phyloP scores from a whole-genome alignment of 2,888 invertebrate genomes.

The Lasioglossum lativentre region DNA sequence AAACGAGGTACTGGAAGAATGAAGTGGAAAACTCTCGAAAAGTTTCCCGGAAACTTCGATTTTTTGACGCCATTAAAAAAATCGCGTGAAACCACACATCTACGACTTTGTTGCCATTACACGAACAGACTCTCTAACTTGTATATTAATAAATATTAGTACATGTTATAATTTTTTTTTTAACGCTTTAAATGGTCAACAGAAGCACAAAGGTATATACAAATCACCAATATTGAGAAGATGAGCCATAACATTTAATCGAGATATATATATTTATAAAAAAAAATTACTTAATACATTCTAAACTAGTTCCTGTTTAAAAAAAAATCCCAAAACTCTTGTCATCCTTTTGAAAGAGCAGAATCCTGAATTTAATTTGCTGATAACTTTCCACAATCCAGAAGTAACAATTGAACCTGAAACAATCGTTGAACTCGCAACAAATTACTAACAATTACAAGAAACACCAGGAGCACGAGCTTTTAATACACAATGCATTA shows the following conservation, averaged over 20 bases:
- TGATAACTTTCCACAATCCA: background rate
- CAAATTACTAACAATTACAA: slow-evolving; percentile 28
- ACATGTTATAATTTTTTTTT: too few species aligned
- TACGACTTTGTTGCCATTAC: too few species aligned
- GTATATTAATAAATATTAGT: background rate
- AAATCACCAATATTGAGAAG: too few species aligned
- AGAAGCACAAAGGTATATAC: too few species aligned
- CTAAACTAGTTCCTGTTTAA: too few species aligned
- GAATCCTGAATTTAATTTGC: slow-evolving; percentile 27
- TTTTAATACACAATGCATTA: slow-evolving; percentile 42
- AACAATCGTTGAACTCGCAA: slow-evolving; percentile 13
- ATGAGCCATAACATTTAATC: too few species aligned
- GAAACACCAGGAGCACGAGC: background rate
- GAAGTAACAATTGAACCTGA: slow-evolving; percentile 3
- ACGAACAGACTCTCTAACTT: background rate
- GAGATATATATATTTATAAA: too few species aligned
- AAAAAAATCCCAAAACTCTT: too few species aligned
- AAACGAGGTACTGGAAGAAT: background rate
- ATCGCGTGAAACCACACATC: background rate
- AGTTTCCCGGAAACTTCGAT: background rate
- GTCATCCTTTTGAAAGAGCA: too few species aligned
- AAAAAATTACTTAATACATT: too few species aligned
- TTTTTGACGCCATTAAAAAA: background rate
- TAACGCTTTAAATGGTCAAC: too few species aligned
- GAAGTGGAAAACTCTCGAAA: background rate